Evolutionary conservation across 2,113 vertebrate species (phyloP).

Genomic region (Thalassoma bifasciatum): DNA sequence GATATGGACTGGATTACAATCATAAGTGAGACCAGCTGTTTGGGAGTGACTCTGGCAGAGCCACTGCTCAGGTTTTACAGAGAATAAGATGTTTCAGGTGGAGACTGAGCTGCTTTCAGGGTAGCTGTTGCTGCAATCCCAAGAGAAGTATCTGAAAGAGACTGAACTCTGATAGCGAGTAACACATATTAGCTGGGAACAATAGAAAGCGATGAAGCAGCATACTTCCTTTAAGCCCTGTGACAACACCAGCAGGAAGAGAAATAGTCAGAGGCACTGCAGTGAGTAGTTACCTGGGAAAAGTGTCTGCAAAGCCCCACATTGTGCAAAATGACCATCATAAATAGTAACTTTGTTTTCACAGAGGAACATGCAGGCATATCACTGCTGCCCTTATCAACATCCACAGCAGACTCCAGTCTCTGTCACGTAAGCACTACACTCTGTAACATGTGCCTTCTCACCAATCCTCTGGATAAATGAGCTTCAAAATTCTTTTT

Average conservation of each 20-base stretch:
- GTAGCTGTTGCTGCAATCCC: neutral
- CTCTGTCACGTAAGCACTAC: slow-evolving; percentile 66
- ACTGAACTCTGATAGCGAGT: neutral
- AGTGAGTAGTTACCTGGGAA: slow-evolving; percentile 23
- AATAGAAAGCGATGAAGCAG: slow-evolving; percentile 16
- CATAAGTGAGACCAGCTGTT: slow-evolving; percentile 58
- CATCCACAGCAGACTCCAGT: slow-evolving; percentile 47
- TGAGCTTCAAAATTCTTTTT: neutral
- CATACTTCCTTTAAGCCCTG: slow-evolving; percentile 20
- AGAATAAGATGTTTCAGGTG: slow-evolving; percentile 35
- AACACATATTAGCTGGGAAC: neutral
- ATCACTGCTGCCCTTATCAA: slow-evolving; percentile 73
- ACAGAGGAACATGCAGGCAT: slow-evolving; percentile 66
- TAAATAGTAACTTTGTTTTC: slow-evolving; percentile 74
- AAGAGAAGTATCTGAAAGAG: neutral
- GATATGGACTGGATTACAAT: slow-evolving; percentile 65
- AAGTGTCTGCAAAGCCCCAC: neutral
- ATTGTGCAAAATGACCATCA: slow-evolving; percentile 28
- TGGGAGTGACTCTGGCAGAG: slow-evolving; percentile 20
- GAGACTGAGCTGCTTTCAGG: neutral
- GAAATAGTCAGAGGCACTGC: slow-evolving; percentile 3
- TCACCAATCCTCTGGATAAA: neutral
- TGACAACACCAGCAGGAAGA: slow-evolving; percentile 26
- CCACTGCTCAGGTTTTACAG: slow-evolving; percentile 20
- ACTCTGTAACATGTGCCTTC: slow-evolving; percentile 14